phyloP scores from a whole-genome alignment of 2,113 vertebrate species.

The Prochilodus magdalenae region DNA sequence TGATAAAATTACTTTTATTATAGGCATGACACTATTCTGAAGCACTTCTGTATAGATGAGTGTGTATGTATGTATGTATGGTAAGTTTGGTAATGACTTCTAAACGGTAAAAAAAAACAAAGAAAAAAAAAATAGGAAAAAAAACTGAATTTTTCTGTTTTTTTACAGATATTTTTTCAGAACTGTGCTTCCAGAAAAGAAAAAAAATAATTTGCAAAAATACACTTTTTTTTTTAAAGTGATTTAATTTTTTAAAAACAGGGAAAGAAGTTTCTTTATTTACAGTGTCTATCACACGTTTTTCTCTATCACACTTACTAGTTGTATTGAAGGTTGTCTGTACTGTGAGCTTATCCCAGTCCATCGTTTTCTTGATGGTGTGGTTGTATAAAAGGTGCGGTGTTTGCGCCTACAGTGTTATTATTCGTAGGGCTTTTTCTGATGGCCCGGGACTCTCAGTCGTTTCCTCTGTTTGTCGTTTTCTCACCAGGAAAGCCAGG shows the following conservation, averaged over 20 bases:
- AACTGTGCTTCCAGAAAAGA: too few relatives aligned
- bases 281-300: too few relatives aligned
- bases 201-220: too few relatives aligned
- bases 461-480: conserved; percentile 41
- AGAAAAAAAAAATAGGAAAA: too few relatives aligned
- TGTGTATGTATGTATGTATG: not conserved
- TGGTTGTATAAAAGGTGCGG: conserved; percentile 48
- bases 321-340: conserved; percentile 31
- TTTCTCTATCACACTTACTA: not conserved
- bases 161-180: too few relatives aligned
- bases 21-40: conserved; percentile 9
- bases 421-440: conserved; percentile 52
- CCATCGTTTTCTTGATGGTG: conserved; percentile 36
- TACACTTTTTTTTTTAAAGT: too few relatives aligned
- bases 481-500: conserved; percentile 7
- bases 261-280: too few relatives aligned
- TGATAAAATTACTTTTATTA: too few relatives aligned
- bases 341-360: conserved; percentile 40
- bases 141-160: too few relatives aligned
- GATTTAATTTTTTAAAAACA: too few relatives aligned
- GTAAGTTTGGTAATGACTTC: too few relatives aligned
- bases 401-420: conserved; percentile 62
- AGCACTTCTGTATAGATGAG: conserved; percentile 54
- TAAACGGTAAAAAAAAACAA: too few relatives aligned
- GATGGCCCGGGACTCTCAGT: conserved; percentile 40